Conservation (phyloP, 2,113 vertebrate species). For the Phasianus colchicus region DNA sequence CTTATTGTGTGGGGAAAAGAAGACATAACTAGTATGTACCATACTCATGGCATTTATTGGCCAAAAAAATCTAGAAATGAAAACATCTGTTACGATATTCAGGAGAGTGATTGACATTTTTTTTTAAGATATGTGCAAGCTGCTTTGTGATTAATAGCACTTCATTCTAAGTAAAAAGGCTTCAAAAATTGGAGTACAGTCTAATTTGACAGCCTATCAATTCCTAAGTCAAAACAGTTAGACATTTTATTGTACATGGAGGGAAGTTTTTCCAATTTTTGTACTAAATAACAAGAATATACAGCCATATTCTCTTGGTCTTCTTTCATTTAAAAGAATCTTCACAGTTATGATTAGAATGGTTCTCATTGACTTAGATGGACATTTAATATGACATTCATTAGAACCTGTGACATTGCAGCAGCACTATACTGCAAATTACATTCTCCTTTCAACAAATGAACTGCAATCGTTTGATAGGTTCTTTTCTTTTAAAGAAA, state of each 20-base stretch:
- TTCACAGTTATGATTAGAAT: slow-evolving; percentile 43
- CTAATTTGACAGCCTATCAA: slow-evolving; percentile 4
- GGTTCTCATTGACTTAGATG: slow-evolving; percentile 34
- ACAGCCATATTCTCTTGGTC: not conserved
- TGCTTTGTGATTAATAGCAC: not conserved
- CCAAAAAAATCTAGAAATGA: not conserved
- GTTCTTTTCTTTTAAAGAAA: slow-evolving; percentile 54
- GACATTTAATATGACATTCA: slow-evolving; percentile 64
- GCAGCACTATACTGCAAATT: slow-evolving; percentile 44
- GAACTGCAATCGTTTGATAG: slow-evolving; percentile 53
- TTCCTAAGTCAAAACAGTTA: slow-evolving; percentile 13
- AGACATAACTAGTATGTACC: not conserved
- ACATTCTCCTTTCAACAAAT: slow-evolving; percentile 19
- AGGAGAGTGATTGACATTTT: not conserved
- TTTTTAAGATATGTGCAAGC: not conserved
- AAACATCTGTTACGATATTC: not conserved
- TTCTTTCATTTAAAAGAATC: slow-evolving; percentile 19
- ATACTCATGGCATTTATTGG: not conserved
- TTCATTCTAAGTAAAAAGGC: not conserved
- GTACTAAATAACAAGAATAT: not conserved
- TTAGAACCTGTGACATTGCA: slow-evolving; percentile 32
- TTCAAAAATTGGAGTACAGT: not conserved
- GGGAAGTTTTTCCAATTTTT: not conserved
- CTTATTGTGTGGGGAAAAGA: not conserved
- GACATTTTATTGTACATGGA: not conserved